Conservation (phyloP, 1,140 invertebrate genomes). For the Vanessa atalanta region DNA sequence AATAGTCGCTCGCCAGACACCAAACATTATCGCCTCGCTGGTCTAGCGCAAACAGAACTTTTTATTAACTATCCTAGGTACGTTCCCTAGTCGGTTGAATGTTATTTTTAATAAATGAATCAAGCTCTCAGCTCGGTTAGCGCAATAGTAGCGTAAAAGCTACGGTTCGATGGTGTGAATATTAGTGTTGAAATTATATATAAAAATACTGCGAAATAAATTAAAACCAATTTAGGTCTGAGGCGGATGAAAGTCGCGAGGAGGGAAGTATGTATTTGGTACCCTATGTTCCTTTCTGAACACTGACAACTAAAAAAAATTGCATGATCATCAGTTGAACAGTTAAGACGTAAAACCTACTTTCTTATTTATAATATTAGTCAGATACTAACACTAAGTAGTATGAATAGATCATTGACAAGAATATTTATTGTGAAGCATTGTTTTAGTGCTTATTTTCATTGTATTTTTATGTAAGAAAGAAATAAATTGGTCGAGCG, state of each 20-base stretch:
- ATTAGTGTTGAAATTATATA: not conserved
- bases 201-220: not conserved
- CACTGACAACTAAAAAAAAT: no score
- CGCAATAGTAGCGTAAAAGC: not conserved
- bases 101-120: constrained; percentile 10
- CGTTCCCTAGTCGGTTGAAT: not conserved
- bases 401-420: no score
- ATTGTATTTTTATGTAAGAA: constrained; percentile 10
- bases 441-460: not conserved
- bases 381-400: no score
- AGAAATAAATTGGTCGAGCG: constrained; percentile 24
- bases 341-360: no score
- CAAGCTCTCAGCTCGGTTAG: not conserved
- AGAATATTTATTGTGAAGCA: not conserved
- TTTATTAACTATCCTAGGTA: constrained; percentile 27
- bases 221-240: not conserved
- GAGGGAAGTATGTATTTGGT: no score
- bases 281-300: no score
- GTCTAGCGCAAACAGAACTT: constrained; percentile 28
- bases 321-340: no score
- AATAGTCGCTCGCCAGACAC: constrained; percentile 31
- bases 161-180: not conserved
- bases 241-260: no score
- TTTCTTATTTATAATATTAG: no score
- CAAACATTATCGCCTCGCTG: constrained; percentile 36